Evolutionary conservation across 2,888 invertebrate genomes (phyloP).

Genomic region (Hoplodrina ambigua): DNA sequence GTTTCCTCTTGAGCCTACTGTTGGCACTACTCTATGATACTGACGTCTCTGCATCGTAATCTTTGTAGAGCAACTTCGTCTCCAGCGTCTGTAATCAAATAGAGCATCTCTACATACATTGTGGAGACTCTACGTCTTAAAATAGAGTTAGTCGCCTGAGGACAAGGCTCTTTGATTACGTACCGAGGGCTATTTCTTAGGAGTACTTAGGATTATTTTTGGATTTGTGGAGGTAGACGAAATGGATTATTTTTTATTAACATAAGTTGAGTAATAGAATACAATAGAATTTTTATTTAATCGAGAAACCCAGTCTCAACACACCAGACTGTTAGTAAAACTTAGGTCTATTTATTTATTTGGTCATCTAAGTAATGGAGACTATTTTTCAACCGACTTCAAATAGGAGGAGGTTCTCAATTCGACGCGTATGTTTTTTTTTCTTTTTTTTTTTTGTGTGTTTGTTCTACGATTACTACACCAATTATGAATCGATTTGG

Average conservation of each 20-base stretch:
- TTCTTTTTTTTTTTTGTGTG: no score
- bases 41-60: conserved; percentile 13
- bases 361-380: no score
- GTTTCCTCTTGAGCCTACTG: background rate
- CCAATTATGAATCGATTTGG: no score
- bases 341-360: no score
- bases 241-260: background rate
- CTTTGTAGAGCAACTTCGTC: conserved; percentile 32
- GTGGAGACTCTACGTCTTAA: conserved; percentile 26
- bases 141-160: conserved; percentile 32
- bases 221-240: background rate
- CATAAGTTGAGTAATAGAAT: background rate
- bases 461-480: no score
- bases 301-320: no score
- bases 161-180: conserved; percentile 42
- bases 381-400: no score
- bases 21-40: background rate
- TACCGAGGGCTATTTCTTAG: conserved; percentile 8
- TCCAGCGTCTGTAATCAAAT: conserved; percentile 53
- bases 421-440: no score
- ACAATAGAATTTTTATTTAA: no score
- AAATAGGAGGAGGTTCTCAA: no score
- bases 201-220: conserved; percentile 15
- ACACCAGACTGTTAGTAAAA: no score
- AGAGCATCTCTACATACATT: conserved; percentile 50